Evolutionary conservation across 2,113 vertebrate genomes (phyloP).

Genomic region (Actinemys pallida): DNA sequence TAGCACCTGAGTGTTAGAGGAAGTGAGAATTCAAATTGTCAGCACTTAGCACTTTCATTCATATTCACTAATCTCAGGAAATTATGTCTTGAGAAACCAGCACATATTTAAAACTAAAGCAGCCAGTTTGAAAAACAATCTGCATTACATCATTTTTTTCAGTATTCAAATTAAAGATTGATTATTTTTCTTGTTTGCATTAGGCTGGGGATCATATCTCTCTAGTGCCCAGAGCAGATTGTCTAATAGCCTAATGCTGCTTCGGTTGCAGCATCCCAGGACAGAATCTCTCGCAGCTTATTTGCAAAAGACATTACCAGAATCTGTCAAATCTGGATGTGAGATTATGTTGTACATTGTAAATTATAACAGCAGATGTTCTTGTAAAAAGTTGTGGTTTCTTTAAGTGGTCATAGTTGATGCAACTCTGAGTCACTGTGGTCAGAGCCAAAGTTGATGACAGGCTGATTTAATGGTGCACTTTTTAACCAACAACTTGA

Average conservation of each 20-base stretch:
- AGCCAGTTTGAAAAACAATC: conserved; percentile 59
- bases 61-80: conserved; percentile 78
- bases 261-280: conserved; percentile 48
- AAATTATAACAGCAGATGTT: conserved; percentile 68
- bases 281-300: conserved; percentile 45
- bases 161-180: conserved; percentile 24
- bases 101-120: conserved; percentile 71
- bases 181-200: conserved; percentile 40
- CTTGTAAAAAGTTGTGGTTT: conserved; percentile 69
- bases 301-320: conserved; percentile 54
- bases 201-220: neutral
- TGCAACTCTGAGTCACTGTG: conserved; percentile 61
- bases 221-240: conserved; percentile 2
- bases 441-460: conserved; percentile 75
- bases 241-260: neutral
- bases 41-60: conserved; percentile 79
- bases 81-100: conserved; percentile 76
- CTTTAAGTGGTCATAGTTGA: conserved; percentile 60
- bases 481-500: conserved; percentile 70
- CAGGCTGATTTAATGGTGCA: conserved; percentile 64
- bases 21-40: conserved; percentile 80
- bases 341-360: conserved; percentile 62
- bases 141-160: conserved; percentile 44
- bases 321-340: conserved; percentile 58
- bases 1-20: conserved; percentile 77